Evolutionary conservation across 2,113 vertebrate species (phyloP).

Genomic region (Catharus fuscescens): DNA sequence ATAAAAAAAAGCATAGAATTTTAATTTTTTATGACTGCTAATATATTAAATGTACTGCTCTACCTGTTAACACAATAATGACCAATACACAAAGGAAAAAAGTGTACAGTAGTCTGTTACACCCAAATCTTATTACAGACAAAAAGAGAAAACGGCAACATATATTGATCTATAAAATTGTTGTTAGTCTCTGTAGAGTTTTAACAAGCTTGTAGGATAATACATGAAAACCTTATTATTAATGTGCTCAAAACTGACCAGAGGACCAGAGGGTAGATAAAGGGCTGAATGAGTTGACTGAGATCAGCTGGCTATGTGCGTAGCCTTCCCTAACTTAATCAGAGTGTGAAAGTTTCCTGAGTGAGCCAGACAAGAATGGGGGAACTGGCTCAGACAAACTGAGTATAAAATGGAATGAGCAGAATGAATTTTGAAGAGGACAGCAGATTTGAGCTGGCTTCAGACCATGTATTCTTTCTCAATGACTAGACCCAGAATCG

Average conservation of each 20-base stretch:
- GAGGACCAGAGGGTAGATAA: not conserved
- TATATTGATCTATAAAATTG: not conserved
- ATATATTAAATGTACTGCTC: not conserved
- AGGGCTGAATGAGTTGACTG: not conserved
- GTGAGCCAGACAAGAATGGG: not conserved
- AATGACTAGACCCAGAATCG: not conserved
- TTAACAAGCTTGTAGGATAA: not conserved
- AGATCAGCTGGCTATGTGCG: not conserved
- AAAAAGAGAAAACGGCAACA: not conserved
- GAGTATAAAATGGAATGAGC: not conserved
- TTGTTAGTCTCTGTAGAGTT: not conserved
- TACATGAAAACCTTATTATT: not conserved
- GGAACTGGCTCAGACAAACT: rapidly evolving
- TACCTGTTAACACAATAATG: not conserved
- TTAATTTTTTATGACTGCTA: not conserved
- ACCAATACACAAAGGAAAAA: not conserved
- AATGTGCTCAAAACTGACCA: not conserved
- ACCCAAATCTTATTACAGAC: not conserved
- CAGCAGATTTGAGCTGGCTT: not conserved
- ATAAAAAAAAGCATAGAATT: not conserved
- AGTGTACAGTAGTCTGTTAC: not conserved
- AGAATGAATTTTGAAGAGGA: not conserved
- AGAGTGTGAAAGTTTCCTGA: not conserved
- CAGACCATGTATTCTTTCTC: not conserved
- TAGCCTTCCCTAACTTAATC: not conserved